phyloP scores from a whole-genome alignment of 2,888 invertebrate genomes.

The Julus scanicus region DNA sequence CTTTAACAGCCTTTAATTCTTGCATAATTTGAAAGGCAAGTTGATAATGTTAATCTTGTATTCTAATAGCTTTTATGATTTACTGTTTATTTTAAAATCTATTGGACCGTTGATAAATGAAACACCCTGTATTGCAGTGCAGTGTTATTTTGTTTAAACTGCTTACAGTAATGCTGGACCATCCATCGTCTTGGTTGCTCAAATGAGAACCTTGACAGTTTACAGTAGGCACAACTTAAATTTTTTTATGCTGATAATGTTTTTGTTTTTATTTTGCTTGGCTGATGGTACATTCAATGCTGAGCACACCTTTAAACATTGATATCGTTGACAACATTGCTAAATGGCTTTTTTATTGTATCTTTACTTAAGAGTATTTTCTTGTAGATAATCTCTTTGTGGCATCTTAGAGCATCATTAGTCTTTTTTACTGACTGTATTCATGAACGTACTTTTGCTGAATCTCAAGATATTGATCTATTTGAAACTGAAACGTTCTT shows the following conservation, averaged over 20 bases:
- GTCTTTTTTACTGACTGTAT: background rate
- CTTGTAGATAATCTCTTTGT: conserved; percentile 34
- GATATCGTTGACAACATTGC: conserved; percentile 20
- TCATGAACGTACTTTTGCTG: background rate
- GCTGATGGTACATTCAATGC: background rate
- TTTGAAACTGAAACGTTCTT: conserved; percentile 19
- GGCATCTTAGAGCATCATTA: conserved; percentile 35
- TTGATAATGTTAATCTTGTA: too few species aligned
- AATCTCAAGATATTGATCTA: background rate
- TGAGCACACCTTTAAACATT: background rate
- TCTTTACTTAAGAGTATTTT: conserved; percentile 39
- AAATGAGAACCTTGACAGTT: background rate
- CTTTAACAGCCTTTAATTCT: too few species aligned
- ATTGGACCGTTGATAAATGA: too few species aligned
- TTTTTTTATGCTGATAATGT: background rate
- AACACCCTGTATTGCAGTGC: too few species aligned
- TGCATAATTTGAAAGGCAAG: too few species aligned
- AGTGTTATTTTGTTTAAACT: too few species aligned
- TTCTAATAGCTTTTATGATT: too few species aligned
- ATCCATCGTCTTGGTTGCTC: too few species aligned
- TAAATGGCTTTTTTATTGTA: conserved; percentile 37
- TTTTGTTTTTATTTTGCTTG: background rate
- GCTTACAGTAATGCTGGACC: too few species aligned
- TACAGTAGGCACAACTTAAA: background rate
- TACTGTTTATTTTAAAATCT: too few species aligned